A percentile compares a stretch with the other conserved stretches of the same genome.
phyloP scores from a whole-genome alignment of 2,113 vertebrate species.

The Chaetodon trifascialis region DNA sequence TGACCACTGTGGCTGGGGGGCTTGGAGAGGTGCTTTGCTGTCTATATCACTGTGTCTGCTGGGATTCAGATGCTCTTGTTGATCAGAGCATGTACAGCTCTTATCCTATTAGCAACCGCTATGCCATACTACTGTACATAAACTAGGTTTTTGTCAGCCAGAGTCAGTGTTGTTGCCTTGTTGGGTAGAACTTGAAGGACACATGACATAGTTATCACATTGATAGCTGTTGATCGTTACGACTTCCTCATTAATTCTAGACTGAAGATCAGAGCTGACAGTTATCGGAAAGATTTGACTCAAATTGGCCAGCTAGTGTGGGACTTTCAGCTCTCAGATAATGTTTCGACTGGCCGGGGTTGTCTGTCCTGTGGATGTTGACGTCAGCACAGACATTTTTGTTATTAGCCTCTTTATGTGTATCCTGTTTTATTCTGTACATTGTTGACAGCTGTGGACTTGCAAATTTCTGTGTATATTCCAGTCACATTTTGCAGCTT shows the following conservation, averaged over 20 bases:
- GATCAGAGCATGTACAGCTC: slow-evolving; percentile 21
- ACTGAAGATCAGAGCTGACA: neutral
- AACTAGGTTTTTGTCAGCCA: neutral
- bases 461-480: neutral
- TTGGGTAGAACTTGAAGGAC: slow-evolving; percentile 8
- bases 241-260: neutral
- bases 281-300: neutral
- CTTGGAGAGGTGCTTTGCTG: slow-evolving; percentile 47
- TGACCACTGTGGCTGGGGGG: neutral
- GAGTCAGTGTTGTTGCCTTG: neutral
- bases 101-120: neutral
- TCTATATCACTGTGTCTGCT: slow-evolving; percentile 55
- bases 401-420: neutral
- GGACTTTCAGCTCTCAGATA: slow-evolving; percentile 19
- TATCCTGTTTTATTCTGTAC: neutral
- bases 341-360: neutral
- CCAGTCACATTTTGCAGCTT: neutral
- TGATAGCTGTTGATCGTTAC: slow-evolving; percentile 9
- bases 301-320: neutral
- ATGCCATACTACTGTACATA: slow-evolving; percentile 36
- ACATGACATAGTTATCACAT: slow-evolving; percentile 40
- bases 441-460: neutral
- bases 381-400: neutral
- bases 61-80: slow-evolving; percentile 36
- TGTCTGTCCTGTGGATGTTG: slow-evolving; percentile 6